A percentile compares a stretch with the other conserved stretches of the same genome.
These are phyloP conservation scores for Drosophila dunni DNA, from an alignment of 1,140 invertebrate species.

Conservation along the genomic window DNA sequence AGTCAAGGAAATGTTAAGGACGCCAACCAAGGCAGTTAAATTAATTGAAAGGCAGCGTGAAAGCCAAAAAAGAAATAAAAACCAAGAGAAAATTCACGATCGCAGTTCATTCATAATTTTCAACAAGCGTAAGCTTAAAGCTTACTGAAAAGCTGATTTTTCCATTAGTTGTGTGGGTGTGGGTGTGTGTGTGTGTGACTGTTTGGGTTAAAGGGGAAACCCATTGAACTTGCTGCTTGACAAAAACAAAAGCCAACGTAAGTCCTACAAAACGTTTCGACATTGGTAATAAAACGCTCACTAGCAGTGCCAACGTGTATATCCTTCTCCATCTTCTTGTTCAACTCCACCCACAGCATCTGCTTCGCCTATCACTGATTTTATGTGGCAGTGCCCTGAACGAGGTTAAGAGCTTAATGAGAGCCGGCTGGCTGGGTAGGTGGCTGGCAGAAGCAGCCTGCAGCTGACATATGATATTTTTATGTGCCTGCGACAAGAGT, in stretches of 20 bases:
- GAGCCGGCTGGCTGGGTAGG: slow-evolving; percentile 32
- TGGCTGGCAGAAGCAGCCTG: slow-evolving; percentile 58
- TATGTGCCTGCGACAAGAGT: slow-evolving; percentile 70
- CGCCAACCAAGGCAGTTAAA: slow-evolving; percentile 48
- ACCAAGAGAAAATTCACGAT: slow-evolving; percentile 29
- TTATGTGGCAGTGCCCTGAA: slow-evolving; percentile 42
- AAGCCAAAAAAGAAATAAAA: slow-evolving; percentile 16
- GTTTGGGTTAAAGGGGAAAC: slow-evolving; percentile 3
- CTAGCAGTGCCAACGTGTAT: slow-evolving; percentile 53
- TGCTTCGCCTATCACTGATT: slow-evolving; percentile 6
- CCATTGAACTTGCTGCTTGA: slow-evolving; percentile 38
- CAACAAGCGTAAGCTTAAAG: slow-evolving; percentile 39
- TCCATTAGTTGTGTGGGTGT: neutral
- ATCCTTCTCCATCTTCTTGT: slow-evolving; percentile 8
- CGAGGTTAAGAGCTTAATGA: slow-evolving; percentile 82
- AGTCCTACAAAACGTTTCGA: slow-evolving; percentile 57
- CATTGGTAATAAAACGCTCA: slow-evolving; percentile 79
- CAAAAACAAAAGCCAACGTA: slow-evolving; percentile 41
- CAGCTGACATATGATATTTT: slow-evolving; percentile 81
- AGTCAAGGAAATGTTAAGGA: slow-evolving; percentile 61
- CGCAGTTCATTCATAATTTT: slow-evolving; percentile 59
- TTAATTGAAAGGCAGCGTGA: slow-evolving; percentile 59
- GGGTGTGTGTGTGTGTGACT: neutral
- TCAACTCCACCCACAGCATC: neutral
- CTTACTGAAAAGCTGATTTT: slow-evolving; percentile 7